Base-by-base conservation (phyloP, 2,888 invertebrate species). In the Plagodis dolabraria region DNA sequence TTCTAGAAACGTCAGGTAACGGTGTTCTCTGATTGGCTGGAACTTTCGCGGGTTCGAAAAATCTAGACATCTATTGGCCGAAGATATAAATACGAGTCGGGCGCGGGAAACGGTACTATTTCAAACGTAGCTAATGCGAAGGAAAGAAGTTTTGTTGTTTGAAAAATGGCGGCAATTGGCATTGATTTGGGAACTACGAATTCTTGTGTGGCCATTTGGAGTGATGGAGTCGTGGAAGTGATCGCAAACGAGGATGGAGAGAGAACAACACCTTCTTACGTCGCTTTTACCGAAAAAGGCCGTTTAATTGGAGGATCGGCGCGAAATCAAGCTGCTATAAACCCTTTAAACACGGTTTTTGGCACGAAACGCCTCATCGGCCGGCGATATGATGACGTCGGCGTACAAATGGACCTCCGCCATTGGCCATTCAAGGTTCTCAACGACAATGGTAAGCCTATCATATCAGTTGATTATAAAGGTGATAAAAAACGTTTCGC, bases 141-240 rank as follows among this genome's bases (percentile, higher is more conserved):
- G 33, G 40, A 1, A 10, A 5, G 40, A 40, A 40, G 45, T 55
- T 47, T 49, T 33, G 35, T 50, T 22, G 35, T 50, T 34, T 12
- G 11, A 33, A 75, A 65, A 64, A 89, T 89, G 89, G 85, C 79
- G 51, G 85, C 82, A 7, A 74, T 90, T 0, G 89, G 89, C 0
- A 88, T 90, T 7, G 89, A 89, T 73, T 82, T 90, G 53, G 90
- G 90, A 6, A 88, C 87, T 1, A 79, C 86, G 33, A 80, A 76
- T 65, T 82, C 82, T 33, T 87, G 89, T 71, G 87, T 83, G 44
- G 87, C 87, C 2, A 80, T 87, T n/a, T 89, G 85, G 84, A 74
- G 73, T 8, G 62, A 86, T 35, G 83, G 83, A 0, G 62, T 54
- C 55, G 82, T 83, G 0, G 84, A 89, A 77, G 83, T 89, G 65